Evolutionary conservation across 2,113 vertebrate species (phyloP).

Genomic region (Sorex fumeus): DNA sequence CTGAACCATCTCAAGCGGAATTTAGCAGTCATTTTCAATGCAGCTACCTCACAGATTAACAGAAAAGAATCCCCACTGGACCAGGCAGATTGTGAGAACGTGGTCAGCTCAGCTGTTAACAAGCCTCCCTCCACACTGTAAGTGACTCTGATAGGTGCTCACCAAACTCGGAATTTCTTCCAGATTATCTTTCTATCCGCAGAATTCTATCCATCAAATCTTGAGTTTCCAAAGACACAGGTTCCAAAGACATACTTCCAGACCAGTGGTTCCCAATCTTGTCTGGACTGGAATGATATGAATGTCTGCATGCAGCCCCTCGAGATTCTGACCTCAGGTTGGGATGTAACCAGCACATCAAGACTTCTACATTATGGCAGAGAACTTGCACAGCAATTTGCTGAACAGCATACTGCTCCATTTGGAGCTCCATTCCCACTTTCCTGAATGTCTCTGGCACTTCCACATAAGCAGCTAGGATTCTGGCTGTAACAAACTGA

Average conservation of each 20-base stretch:
- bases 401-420: not conserved
- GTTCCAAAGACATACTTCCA: constrained; percentile 24
- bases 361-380: not conserved
- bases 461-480: not conserved
- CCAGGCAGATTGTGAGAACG: not conserved
- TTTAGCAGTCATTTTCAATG: not conserved
- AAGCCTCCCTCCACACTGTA: not conserved
- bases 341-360: not conserved
- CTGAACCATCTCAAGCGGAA: not conserved
- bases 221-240: not conserved
- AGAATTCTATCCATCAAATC: constrained; percentile 24
- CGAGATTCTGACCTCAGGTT: not conserved
- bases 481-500: not conserved
- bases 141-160: not conserved
- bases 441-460: not conserved
- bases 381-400: not conserved
- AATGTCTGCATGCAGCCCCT: not conserved
- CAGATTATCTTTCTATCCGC: not conserved
- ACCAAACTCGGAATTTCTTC: not conserved
- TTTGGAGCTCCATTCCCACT: too few relatives aligned
- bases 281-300: not conserved
- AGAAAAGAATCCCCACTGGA: not conserved
- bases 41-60: not conserved
- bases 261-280: not conserved
- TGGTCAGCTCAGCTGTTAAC: not conserved